Evolutionary conservation across 1,140 invertebrate species (phyloP), one percentile per base, ranked within the genome.

Genomic region (Anoplophora glabripennis): DNA sequence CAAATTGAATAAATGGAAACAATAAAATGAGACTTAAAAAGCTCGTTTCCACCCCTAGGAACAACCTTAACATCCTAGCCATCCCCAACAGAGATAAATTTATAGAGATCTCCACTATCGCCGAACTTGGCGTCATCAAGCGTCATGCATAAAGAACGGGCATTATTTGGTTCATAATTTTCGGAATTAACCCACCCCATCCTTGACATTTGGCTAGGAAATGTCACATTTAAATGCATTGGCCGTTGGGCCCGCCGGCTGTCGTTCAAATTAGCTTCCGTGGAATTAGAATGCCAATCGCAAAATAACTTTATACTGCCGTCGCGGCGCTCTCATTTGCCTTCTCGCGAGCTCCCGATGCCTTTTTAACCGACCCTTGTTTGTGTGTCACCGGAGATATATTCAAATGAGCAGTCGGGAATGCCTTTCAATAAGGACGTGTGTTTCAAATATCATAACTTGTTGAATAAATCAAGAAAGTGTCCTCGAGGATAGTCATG

Each of bases 191-290:
- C 21, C 5, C 21, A 28, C 21, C 21, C 21, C 52, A 42, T 53
- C 42, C 45, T 40, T 53, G 52, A 21, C 52, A 53, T 44, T 40
- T 53, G 42, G 52, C 42, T 18, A 42, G 42, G 52, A 53, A 42
- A 42, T 53, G 52, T 53, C 52, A 42, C 38, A 11, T 53, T 40
- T 44, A 40, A 53, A 53, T 53, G 52, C 45, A 44, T 40, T 42
- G 40, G 52, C 45, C 40, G 52, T 53, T 53, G 3, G 21, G 21
- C 21, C n/a, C 21, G 45, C 52, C 52, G 42, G 52, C 42, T 42
- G 52, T 38, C 45, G 52, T 53, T 37, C 40, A 40, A 14, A 42
- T 53, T 53, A 42, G 52, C 52, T 42, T 53, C 45, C 45, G 36
- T 44, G 38, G 40, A 42, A 8, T 11, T 37, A 40, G 14, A 18